Evolutionary conservation across 2,888 invertebrate species (phyloP).

Genomic region (Agriopis aurantiaria): DNA sequence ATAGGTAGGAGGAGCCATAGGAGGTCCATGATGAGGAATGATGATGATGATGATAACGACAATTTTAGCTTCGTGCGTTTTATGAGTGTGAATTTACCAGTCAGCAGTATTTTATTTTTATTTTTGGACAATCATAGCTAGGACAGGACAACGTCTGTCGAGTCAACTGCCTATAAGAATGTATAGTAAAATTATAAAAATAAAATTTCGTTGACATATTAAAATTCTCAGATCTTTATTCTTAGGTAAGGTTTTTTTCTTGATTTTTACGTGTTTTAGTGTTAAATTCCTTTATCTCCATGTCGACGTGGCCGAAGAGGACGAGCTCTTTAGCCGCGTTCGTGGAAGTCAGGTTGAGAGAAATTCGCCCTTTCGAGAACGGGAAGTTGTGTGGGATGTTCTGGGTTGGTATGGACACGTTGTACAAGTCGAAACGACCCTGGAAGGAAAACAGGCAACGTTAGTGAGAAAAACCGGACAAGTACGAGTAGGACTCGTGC

Average conservation of each 20-base stretch:
- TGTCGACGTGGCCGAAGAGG: conserved; percentile 6
- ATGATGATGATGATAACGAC: no score
- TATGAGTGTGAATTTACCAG: no score
- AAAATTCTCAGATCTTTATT: background rate
- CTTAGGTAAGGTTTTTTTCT: background rate
- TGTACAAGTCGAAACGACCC: conserved; percentile 18
- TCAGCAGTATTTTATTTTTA: no score
- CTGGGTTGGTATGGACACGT: conserved; percentile 13
- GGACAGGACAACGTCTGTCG: no score
- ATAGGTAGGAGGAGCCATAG: no score
- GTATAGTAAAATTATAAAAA: no score
- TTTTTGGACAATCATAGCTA: no score
- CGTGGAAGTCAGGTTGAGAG: conserved; percentile 10
- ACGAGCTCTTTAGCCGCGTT: conserved; percentile 7
- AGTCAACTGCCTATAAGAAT: no score
- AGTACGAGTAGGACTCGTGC: no score
- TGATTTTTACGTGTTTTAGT: background rate
- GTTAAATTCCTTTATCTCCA: conserved; percentile 21
- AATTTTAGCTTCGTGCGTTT: no score
- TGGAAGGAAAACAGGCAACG: background rate
- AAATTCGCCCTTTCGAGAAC: conserved; percentile 21
- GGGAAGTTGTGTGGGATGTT: conserved; percentile 15
- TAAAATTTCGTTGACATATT: no score
- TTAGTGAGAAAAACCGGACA: background rate
- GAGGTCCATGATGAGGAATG: no score